These are phyloP conservation scores for Zosterops hypoxanthus DNA, from an alignment of 2,113 vertebrate species.

Conservation along the genomic window DNA sequence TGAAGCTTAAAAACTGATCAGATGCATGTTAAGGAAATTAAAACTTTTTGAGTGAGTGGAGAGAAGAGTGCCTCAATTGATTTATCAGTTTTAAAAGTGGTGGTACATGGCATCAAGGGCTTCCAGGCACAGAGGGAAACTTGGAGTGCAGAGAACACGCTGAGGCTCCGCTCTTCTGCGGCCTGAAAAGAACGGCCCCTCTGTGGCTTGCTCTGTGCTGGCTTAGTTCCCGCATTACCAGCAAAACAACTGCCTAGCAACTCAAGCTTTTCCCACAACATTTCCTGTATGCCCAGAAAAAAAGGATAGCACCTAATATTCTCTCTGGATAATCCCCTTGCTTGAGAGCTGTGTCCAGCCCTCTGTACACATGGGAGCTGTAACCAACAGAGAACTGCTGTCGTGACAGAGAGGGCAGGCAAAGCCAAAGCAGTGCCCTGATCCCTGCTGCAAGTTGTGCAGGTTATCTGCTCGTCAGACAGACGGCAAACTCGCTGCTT, in stretches of 20 bases:
- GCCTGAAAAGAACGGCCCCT: constrained; percentile 29
- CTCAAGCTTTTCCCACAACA: constrained; percentile 67
- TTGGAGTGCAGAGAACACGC: background rate
- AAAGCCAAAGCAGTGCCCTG: background rate
- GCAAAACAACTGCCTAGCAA: constrained; percentile 73
- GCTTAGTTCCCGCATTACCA: constrained; percentile 49
- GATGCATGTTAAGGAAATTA: background rate
- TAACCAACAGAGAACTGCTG: background rate
- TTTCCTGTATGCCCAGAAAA: constrained; percentile 38
- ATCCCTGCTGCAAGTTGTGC: background rate
- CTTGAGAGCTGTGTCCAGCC: background rate
- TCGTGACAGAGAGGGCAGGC: background rate
- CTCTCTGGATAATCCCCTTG: background rate
- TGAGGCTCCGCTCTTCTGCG: background rate
- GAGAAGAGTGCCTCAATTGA: background rate
- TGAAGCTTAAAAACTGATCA: background rate
- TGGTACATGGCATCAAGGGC: background rate
- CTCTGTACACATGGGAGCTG: background rate
- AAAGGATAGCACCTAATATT: constrained; percentile 21
- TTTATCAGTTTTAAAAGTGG: background rate
- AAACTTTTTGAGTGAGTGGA: background rate
- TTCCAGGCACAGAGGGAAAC: background rate
- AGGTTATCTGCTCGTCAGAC: constrained; percentile 24
- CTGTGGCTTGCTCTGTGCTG: background rate
- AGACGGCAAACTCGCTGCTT: background rate